phyloP scores from a whole-genome alignment of 2,888 invertebrate genomes.

The Cartodere bifasciata region DNA sequence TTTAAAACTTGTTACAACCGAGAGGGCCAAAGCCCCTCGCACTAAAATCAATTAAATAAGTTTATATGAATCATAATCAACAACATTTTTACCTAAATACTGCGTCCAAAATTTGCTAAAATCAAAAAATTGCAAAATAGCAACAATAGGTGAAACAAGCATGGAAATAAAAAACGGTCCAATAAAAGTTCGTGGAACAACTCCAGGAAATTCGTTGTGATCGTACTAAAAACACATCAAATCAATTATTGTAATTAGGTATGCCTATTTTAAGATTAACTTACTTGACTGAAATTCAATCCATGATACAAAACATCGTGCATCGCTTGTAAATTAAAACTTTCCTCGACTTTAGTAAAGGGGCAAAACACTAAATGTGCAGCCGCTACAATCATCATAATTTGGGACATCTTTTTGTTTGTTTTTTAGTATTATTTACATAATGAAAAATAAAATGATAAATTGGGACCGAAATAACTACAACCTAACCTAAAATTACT shows the following conservation, averaged over 20 bases:
- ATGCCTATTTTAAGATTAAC: slow-evolving; percentile 9
- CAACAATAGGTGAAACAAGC: slow-evolving; percentile 64
- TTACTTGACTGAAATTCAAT: slow-evolving; percentile 72
- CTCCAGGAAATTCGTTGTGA: slow-evolving; percentile 93
- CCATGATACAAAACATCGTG: slow-evolving; percentile 91
- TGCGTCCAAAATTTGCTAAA: slow-evolving; percentile 79
- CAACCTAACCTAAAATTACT: slow-evolving; percentile 24
- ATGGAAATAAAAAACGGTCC: slow-evolving; percentile 76
- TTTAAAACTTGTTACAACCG: slow-evolving; percentile 63
- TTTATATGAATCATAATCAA: slow-evolving; percentile 15
- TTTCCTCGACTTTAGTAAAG: slow-evolving; percentile 98
- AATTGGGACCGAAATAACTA: slow-evolving; percentile 23
- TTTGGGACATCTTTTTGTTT: slow-evolving; percentile 49
- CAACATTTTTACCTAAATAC: slow-evolving; percentile 59
- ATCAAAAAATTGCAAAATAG: slow-evolving; percentile 50
- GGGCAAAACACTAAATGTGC: slow-evolving; percentile 80
- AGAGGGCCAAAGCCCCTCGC: slow-evolving; percentile 62
- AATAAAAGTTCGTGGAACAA: slow-evolving; percentile 92
- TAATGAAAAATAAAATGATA: slow-evolving; percentile 19
- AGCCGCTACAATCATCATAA: slow-evolving; percentile 61
- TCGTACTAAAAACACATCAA: slow-evolving; percentile 66
- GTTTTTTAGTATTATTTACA: slow-evolving; percentile 20
- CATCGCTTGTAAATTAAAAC: slow-evolving; percentile 96
- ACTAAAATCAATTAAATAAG: slow-evolving; percentile 42
- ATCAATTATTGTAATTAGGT: not conserved